Conservation (phyloP, 2,113 vertebrate genomes). For the Pygoscelis antarcticus region DNA sequence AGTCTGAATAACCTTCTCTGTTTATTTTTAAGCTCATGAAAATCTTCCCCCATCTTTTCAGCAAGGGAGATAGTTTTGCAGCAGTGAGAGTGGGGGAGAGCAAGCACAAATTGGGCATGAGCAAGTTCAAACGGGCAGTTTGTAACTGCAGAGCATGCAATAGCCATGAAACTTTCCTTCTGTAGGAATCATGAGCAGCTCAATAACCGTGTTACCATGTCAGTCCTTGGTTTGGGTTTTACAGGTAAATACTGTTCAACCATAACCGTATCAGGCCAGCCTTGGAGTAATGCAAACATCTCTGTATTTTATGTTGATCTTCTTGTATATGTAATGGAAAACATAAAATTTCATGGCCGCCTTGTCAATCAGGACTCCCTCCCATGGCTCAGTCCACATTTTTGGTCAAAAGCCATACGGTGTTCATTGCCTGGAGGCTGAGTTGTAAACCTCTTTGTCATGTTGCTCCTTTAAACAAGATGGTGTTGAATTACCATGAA, state of each 20-base stretch:
- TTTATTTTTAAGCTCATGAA: neutral
- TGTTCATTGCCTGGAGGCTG: neutral
- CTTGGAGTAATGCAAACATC: neutral
- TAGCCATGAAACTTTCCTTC: neutral
- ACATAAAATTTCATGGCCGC: neutral
- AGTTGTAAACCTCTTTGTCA: neutral
- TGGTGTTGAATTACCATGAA: neutral
- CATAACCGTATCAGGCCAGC: neutral
- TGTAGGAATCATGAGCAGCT: neutral
- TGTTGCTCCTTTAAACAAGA: neutral
- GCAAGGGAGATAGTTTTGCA: neutral
- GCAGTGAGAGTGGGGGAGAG: neutral
- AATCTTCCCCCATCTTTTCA: neutral
- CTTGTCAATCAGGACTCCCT: neutral
- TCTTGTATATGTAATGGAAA: neutral
- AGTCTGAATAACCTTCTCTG: neutral
- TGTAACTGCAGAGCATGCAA: neutral
- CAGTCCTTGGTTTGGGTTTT: neutral
- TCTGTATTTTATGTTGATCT: neutral
- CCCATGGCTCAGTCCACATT: neutral
- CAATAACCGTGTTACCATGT: accelerated
- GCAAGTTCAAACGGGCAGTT: neutral
- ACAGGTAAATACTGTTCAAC: neutral
- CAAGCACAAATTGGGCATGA: neutral
- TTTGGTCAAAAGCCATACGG: neutral